phyloP scores from a whole-genome alignment of 2,113 vertebrate genomes.

The Apteryx owenii region DNA sequence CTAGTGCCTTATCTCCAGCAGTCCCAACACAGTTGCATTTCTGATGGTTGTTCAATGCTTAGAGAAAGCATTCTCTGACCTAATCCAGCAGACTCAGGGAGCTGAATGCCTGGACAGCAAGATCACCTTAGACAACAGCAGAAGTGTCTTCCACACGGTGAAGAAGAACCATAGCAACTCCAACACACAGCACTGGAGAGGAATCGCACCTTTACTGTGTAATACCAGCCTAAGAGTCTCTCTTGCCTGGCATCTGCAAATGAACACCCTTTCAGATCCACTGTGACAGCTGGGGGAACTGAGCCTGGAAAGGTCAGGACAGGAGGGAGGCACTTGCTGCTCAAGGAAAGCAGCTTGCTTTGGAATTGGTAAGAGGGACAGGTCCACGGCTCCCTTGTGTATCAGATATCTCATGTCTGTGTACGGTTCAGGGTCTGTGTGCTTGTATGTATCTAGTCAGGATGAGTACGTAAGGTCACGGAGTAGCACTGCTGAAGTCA shows the following conservation, averaged over 20 bases:
- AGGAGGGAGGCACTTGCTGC: accelerated
- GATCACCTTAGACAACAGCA: neutral
- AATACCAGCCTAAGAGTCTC: neutral
- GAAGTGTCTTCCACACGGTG: neutral
- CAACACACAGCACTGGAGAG: neutral
- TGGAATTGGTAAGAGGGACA: neutral
- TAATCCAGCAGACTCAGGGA: neutral
- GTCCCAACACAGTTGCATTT: neutral
- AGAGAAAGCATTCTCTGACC: neutral
- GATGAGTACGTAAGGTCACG: accelerated
- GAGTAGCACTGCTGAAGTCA: neutral
- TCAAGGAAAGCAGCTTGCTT: neutral
- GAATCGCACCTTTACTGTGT: accelerated
- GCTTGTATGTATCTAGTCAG: accelerated
- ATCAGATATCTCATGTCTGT: accelerated
- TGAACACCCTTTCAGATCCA: neutral
- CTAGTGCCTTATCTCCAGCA: neutral
- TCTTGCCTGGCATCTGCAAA: neutral
- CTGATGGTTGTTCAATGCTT: neutral
- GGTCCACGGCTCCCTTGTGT: accelerated
- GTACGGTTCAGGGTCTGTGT: accelerated
- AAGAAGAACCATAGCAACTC: accelerated
- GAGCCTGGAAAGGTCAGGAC: accelerated
- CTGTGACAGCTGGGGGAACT: accelerated
- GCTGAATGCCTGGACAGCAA: accelerated